Conservation (phyloP, 2,113 vertebrate species). For the Naja naja region DNA sequence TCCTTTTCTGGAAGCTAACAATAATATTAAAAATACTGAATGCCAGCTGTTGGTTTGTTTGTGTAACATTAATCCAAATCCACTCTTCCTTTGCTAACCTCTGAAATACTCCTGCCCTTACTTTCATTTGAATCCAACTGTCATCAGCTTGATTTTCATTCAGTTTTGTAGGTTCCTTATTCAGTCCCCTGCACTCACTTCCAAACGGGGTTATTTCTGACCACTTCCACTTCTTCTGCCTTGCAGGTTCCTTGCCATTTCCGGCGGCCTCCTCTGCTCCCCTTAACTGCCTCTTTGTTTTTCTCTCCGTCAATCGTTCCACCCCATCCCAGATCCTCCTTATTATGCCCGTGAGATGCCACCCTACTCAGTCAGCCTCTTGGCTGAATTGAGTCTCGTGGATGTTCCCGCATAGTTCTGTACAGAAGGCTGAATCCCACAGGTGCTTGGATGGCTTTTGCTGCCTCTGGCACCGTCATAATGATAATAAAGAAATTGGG, state of each 20-base stretch:
- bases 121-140: not conserved
- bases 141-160: not conserved
- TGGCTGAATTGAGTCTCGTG: not conserved
- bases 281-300: not conserved
- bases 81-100: not conserved
- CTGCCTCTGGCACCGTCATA: not conserved
- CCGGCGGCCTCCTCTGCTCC: fast-evolving
- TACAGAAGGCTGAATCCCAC: not conserved
- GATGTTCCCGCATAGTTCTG: not conserved
- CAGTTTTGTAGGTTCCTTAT: not conserved
- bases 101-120: not conserved
- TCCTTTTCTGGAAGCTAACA: not conserved
- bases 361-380: not conserved
- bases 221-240: not conserved
- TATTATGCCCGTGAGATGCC: not conserved
- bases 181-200: not conserved
- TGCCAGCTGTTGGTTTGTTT: not conserved
- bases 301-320: not conserved
- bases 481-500: not conserved
- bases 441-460: not conserved
- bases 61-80: not conserved
- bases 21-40: not conserved
- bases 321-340: not conserved
- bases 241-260: not conserved
- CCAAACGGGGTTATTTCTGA: not conserved